Evolutionary conservation across 2,113 vertebrate genomes (phyloP).

Genomic region (Oceanodroma tethys): DNA sequence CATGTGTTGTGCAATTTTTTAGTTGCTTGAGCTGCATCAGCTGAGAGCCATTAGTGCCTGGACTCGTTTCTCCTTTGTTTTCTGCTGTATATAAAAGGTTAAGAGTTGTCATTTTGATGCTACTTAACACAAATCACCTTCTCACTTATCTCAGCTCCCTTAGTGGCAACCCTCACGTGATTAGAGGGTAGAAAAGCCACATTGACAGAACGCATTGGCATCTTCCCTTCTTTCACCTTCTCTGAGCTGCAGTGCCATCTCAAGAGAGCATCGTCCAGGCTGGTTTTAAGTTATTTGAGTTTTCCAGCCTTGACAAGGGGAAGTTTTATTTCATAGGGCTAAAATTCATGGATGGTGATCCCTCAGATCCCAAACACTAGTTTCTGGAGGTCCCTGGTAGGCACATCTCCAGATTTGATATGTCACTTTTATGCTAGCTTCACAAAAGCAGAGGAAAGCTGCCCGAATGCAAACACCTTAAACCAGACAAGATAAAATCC

Average conservation of each 20-base stretch:
- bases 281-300: neutral
- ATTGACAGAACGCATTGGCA: neutral
- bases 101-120: neutral
- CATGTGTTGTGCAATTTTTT: neutral
- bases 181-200: neutral
- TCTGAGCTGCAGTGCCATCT: neutral
- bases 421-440: neutral
- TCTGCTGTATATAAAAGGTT: neutral
- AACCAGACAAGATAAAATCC: neutral
- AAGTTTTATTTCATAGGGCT: neutral
- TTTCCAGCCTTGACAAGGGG: neutral
- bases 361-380: neutral
- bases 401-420: neutral
- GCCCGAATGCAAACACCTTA: neutral
- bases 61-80: slow-evolving; percentile 39
- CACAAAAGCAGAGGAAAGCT: neutral
- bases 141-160: neutral
- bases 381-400: neutral
- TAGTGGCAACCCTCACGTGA: neutral
- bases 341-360: neutral
- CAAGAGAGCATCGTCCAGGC: neutral
- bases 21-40: neutral
- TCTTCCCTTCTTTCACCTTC: neutral
- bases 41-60: neutral
- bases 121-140: neutral